Evolutionary conservation across 2,113 vertebrate species (phyloP).

Genomic region (Dasyurus viverrinus): DNA sequence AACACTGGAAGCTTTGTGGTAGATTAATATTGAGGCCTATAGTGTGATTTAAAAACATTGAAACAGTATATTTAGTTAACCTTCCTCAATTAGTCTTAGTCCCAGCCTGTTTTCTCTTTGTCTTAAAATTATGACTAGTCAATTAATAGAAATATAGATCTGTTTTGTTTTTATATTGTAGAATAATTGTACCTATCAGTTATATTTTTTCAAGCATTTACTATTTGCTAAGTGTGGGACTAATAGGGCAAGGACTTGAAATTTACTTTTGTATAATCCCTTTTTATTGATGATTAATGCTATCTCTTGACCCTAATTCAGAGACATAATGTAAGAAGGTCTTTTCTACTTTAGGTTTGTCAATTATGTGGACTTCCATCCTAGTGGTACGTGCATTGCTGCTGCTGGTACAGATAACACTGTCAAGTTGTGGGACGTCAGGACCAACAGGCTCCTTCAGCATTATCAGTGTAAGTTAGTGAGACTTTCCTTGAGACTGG

Average conservation of each 20-base stretch:
- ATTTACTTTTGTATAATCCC: not conserved
- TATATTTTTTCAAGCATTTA: not conserved
- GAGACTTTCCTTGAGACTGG: not conserved
- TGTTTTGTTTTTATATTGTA: not conserved
- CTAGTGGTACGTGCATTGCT: conserved; percentile 93
- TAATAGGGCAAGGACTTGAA: not conserved
- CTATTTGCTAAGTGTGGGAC: not conserved
- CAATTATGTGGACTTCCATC: conserved; percentile 94
- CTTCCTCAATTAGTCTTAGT: not conserved
- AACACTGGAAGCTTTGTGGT: not conserved
- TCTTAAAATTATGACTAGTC: not conserved
- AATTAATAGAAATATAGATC: not conserved
- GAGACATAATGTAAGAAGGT: fast-evolving
- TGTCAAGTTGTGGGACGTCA: conserved; percentile 96
- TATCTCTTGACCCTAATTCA: not conserved
- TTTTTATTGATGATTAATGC: not conserved
- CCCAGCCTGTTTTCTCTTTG: not conserved
- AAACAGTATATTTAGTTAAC: not conserved
- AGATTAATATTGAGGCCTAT: not conserved
- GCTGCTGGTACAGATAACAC: conserved; percentile 92
- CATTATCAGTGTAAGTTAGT: conserved; percentile 92
- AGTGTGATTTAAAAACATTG: too few relatives aligned
- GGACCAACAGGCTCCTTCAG: conserved; percentile 94
- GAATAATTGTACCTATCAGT: not conserved
- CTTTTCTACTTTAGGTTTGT: conserved; percentile 87